Conservation (phyloP, 2,888 invertebrate species). For the Leucophora obtusa region DNA sequence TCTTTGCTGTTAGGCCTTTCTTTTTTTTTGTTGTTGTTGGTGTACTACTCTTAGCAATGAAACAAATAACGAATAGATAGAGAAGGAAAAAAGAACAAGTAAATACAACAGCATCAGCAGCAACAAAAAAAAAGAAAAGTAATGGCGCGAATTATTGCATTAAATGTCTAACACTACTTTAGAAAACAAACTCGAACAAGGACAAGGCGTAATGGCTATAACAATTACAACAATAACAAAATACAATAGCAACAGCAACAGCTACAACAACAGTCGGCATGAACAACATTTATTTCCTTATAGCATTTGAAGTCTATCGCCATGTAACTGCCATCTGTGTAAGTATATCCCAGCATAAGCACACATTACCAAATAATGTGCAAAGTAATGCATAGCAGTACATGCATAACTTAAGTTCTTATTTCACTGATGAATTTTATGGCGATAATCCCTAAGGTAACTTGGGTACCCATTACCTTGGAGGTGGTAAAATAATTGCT, state of each 20-base stretch:
- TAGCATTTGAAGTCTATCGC: conserved; percentile 14
- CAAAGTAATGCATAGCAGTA: too few relatives aligned
- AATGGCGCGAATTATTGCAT: conserved; percentile 65
- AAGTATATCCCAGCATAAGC: too few relatives aligned
- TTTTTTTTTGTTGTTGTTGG: neutral
- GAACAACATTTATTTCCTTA: conserved; percentile 44
- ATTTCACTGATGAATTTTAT: too few relatives aligned
- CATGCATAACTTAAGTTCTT: too few relatives aligned
- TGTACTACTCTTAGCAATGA: conserved; percentile 8
- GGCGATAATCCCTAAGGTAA: too few relatives aligned
- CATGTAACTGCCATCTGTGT: conserved; percentile 10
- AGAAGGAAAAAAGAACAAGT: conserved; percentile 20
- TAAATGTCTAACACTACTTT: conserved; percentile 61
- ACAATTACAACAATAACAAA: conserved; percentile 24
- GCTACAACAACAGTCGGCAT: conserved; percentile 23
- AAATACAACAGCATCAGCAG: conserved; percentile 44
- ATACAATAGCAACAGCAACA: conserved; percentile 17
- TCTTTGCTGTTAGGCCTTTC: conserved; percentile 47
- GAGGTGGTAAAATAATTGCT: too few relatives aligned
- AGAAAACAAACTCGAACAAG: conserved; percentile 33
- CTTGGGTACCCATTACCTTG: too few relatives aligned
- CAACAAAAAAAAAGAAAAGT: conserved; percentile 58
- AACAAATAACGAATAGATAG: conserved; percentile 37
- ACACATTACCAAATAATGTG: too few relatives aligned
- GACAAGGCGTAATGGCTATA: conserved; percentile 19